Percentiles rank a stretch among this genome's conserved stretches.
phyloP scores from a whole-genome alignment of 2,888 invertebrate genomes.

The Eupeodes latifasciatus region DNA sequence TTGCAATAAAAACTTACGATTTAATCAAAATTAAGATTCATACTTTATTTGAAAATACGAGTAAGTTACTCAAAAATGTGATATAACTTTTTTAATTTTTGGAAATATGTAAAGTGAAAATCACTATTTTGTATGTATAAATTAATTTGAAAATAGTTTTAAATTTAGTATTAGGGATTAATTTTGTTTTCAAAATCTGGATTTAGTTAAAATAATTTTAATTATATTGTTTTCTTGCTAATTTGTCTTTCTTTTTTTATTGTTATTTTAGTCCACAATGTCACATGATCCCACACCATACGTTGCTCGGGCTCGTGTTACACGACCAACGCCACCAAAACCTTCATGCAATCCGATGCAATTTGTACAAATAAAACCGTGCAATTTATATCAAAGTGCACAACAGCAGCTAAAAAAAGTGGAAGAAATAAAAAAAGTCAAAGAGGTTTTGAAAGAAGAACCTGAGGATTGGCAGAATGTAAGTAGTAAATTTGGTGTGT shows the following conservation, averaged over 20 bases:
- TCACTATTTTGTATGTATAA: too few relatives aligned
- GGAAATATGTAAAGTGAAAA: too few relatives aligned
- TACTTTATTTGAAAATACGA: too few relatives aligned
- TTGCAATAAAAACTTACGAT: too few relatives aligned
- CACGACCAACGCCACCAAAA: constrained; percentile 91
- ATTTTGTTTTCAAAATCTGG: background rate
- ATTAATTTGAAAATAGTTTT: too few relatives aligned
- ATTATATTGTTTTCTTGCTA: constrained; percentile 15
- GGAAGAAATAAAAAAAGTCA: constrained; percentile 93
- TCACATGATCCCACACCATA: constrained; percentile 84
- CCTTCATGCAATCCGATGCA: constrained; percentile 94
- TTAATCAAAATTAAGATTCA: too few relatives aligned
- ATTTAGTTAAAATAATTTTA: background rate
- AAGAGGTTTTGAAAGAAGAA: constrained; percentile 91
- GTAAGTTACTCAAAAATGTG: too few relatives aligned
- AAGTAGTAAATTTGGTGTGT: constrained; percentile 82
- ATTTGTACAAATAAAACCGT: constrained; percentile 95
- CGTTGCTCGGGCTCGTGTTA: constrained; percentile 85
- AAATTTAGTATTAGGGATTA: too few relatives aligned
- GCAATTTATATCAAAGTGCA: constrained; percentile 92
- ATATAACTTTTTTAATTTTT: too few relatives aligned
- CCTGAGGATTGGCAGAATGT: constrained; percentile 97
- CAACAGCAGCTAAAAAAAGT: constrained; percentile 93
- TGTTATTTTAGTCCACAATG: constrained; percentile 81
- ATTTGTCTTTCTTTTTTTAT: constrained; percentile 23